Conservation (phyloP, 2,888 invertebrate genomes). For the Chirona hameri region DNA sequence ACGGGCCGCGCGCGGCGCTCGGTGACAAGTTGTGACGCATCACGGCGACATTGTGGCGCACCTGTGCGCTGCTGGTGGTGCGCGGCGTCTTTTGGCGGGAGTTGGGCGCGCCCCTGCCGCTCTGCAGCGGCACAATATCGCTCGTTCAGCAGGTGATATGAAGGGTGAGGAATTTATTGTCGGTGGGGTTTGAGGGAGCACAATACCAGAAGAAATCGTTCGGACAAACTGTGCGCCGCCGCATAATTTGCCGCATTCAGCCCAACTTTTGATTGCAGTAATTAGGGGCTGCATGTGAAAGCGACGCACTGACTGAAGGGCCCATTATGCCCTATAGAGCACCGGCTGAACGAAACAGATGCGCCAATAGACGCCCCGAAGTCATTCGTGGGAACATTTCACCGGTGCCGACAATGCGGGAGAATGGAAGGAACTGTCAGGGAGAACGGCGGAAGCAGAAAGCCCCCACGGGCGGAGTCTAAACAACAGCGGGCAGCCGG, state of each 20-base stretch:
- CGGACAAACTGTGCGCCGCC: background rate
- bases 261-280: constrained; percentile 26
- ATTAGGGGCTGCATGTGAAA: constrained; percentile 28
- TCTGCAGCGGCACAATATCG: background rate
- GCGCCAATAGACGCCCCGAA: background rate
- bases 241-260: constrained; percentile 8
- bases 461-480: background rate
- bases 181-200: background rate
- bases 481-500: background rate
- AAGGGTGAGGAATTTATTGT: background rate
- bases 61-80: background rate
- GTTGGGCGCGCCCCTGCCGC: background rate
- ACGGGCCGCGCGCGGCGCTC: background rate
- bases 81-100: background rate
- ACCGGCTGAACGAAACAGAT: background rate
- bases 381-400: constrained; percentile 6
- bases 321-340: background rate
- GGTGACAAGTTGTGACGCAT: constrained; percentile 22
- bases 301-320: background rate
- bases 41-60: background rate
- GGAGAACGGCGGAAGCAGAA: background rate
- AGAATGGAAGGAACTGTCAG: background rate
- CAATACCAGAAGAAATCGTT: background rate
- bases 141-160: background rate
- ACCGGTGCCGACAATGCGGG: background rate